Evolutionary conservation across 1,140 invertebrate species (phyloP), one percentile per base, ranked within the genome.

Genomic region (Chelonus insularis): DNA sequence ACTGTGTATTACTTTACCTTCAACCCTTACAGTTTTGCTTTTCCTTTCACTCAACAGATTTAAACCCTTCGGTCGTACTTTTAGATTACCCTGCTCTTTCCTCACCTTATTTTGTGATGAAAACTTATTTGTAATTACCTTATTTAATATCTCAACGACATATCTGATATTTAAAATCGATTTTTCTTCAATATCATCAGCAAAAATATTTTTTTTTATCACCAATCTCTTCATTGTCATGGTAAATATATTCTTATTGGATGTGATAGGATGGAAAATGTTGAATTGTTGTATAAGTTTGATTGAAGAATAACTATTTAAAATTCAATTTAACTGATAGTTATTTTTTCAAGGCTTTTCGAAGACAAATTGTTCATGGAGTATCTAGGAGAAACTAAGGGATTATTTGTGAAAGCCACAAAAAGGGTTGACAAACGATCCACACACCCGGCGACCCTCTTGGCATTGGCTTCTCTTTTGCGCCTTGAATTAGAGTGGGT

Each of bases 381-480:
- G 41, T 16, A 43, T 43, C 41, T 7, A 43, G 12, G 14, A 43
- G 41, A 43, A 43, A 43, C 41, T 43, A 43, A 43, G 41, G 41
- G 41, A 43, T 43, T 43, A 43, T 16, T 43, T 43, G 41, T 43
- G 41, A 43, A 43, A 43, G 41, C 41, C 41, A 43, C 41, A 16
- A 43, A 43, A 39, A 43, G 41, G 41, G 41, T 43, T 43, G 41
- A 43, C 41, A 43, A 43, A 43, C 41, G 41, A 43, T 18, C 41
- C 14, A 16, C 12, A 9, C 41, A 29, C 25, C 25, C 25, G 3
- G 16, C 41, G 16, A 43, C 41, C 41, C 41, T 43, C 14, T 43
- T 39, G 7, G 3, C 25, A 7, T 29, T 29, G 25, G 25, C 7
- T 11, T 39, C 8, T 39, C 36, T 39, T 39, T 39, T n/a, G 36